Evolutionary conservation across 2,113 vertebrate genomes (phyloP), one percentile per base, ranked within the genome.

Genomic region (Ia io): DNA sequence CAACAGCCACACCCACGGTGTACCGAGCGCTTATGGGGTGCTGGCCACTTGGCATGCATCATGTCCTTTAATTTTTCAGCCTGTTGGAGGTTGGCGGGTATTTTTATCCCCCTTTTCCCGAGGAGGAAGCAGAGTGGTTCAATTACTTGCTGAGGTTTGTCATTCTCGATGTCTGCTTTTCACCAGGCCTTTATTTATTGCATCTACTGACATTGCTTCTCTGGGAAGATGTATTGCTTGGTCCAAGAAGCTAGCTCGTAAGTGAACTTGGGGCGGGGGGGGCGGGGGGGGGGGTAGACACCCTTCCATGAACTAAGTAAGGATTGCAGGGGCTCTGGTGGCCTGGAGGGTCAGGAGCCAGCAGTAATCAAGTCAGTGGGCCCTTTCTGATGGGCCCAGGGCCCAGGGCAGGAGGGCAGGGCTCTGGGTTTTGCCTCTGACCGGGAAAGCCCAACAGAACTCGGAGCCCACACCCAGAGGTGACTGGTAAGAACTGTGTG

Each of bases 11-110:
- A 9, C 6, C 49, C 25, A 2, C 0, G 3, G 42, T 5, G 2
- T 3, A 9, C 2, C 0, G 51, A 51, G 53, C 9, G 11, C 63
- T 35, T 37, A 1, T 4, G 12, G 28, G 12, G 0, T 6, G 16
- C 44, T 3, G 28, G 35, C 42, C 40, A 17, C 47, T 13, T 13
- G 40, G 3, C 22, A 2, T 8, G 9, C 37, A 2, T 35, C 1
- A 1, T 1, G 25, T 47, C 44, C 44, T 74, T 47, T 42, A 1
- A 44, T 16, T 44, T 49, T 44, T n/a, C 77, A 20, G 16, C 51
- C 32, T n/a, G 0, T 59, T 14, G 44, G 89, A 53, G 30, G 25
- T 3, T 5, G 59, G 42, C 3, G 7, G 20, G 2, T 40, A 11
- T 37, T 49, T 59, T 30, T 16, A 23, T 35, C 2, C 8, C 9